Evolutionary conservation across 2,888 invertebrate species (phyloP).

Genomic region (Holacanthella duospinosa): DNA sequence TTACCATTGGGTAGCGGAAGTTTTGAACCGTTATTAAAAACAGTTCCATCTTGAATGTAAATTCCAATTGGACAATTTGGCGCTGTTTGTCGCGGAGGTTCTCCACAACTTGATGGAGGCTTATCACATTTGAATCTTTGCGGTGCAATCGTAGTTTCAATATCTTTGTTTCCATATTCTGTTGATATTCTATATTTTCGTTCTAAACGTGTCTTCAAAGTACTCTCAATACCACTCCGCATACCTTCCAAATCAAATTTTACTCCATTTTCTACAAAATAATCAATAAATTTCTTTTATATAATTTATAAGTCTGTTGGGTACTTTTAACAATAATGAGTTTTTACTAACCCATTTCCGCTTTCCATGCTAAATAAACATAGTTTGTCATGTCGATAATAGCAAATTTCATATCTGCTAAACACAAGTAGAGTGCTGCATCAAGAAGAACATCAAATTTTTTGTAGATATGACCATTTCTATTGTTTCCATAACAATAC

Average conservation of each 20-base stretch:
- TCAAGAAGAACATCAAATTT: constrained; percentile 14
- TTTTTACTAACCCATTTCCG: background rate
- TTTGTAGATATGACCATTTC: constrained; percentile 13
- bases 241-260: background rate
- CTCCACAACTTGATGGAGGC: constrained; percentile 2
- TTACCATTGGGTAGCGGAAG: background rate
- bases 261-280: background rate
- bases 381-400: background rate
- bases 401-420: constrained; percentile 15
- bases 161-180: background rate
- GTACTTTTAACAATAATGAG: background rate
- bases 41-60: constrained; percentile 5
- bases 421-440: constrained; percentile 13
- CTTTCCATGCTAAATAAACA: background rate
- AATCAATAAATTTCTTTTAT: background rate
- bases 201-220: background rate
- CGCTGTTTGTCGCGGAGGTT: background rate
- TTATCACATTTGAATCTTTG: constrained; percentile 16
- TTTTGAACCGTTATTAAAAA: background rate
- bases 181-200: background rate
- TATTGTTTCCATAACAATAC: constrained; percentile 17
- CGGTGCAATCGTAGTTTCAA: background rate
- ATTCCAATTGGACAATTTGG: background rate
- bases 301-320: too few relatives aligned
- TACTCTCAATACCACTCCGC: background rate